Base-by-base conservation (phyloP, 2,113 vertebrate genomes). In the Platycercus adscitus region DNA sequence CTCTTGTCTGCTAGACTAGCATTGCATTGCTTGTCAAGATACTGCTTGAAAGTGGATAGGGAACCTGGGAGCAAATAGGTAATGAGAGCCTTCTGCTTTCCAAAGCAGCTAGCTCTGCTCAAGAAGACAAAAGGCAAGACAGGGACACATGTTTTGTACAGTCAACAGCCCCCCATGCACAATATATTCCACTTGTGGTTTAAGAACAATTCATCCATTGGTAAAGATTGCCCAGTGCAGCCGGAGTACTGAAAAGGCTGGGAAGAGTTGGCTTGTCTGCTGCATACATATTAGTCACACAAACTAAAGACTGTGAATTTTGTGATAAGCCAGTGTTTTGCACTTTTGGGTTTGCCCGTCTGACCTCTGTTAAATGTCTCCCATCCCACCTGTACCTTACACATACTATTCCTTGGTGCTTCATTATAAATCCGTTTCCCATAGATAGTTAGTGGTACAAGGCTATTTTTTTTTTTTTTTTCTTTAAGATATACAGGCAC, bases 41-140 rank as follows among this genome's bases (percentile, higher is more conserved):
- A 33, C 37, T 66, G 19, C 65, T 50, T 24, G 8, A 75, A 93
- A 86, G 29, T 64, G 43, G 16, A 68, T 13, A 73, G 46, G 31
- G 64, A 76, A 81, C 41, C 25, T 88, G 55, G 83, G 86, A 92
- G 55, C 25, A 84, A 44, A 81, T 8, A 81, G 29, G 13, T 35
- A 58, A 52, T n/a, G 28, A 93, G 83, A 81, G 28, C 19, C 31
- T 12, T 3, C 80, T 77, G 37, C 50, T 66, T 93, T 95, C 63
- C 71, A 87, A 90, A 88, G 44, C 50, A 53, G 68, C 14, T 71
- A 52, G 14, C 28, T 39, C 52, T 80, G 28, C 46, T 84, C 56
- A 44, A 14, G 39, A 53, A 68, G 46, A 84, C 68, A 91, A 95
- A 84, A 93, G 56, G 35, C 35, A 70, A 37, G 50, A 83, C 20